These are phyloP conservation scores for Ptiloglossa arizonensis DNA, from an alignment of 1,140 invertebrate genomes.

Conservation along the genomic window DNA sequence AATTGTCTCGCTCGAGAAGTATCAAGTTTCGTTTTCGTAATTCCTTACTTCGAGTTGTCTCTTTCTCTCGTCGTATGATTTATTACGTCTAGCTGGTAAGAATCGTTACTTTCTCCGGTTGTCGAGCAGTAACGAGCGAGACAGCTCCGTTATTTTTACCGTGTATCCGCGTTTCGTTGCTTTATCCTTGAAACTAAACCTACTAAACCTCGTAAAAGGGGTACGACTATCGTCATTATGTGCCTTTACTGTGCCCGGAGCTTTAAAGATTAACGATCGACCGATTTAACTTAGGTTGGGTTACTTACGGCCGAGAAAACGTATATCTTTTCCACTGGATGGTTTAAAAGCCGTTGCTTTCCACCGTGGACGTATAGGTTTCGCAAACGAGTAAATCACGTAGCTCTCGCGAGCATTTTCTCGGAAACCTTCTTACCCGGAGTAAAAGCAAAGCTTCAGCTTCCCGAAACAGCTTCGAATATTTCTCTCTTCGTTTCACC, in stretches of 20 bases:
- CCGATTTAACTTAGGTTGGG: constrained; percentile 27
- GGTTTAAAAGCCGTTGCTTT: constrained; percentile 55
- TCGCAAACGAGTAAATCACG: constrained; percentile 3
- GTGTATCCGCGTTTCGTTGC: not conserved
- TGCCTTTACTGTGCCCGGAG: not conserved
- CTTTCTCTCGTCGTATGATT: no score
- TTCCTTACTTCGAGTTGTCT: no score
- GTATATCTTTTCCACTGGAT: constrained; percentile 24
- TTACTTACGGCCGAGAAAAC: constrained; percentile 24
- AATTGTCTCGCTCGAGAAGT: no score
- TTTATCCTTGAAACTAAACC: not conserved
- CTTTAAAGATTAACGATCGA: constrained; percentile 50
- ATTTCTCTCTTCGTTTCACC: not conserved
- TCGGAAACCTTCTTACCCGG: not conserved
- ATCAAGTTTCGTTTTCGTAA: no score
- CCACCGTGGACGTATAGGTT: not conserved
- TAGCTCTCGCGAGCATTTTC: not conserved
- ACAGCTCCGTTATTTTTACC: not conserved
- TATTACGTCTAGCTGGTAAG: no score
- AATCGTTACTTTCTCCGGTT: no score
- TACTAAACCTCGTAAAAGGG: constrained; percentile 1
- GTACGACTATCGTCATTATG: constrained; percentile 22
- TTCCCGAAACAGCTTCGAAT: not conserved
- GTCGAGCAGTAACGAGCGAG: not conserved
- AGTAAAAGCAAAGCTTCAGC: not conserved